These are phyloP conservation scores for Apamea sordens DNA, from an alignment of 2,888 invertebrate genomes.

Conservation along the genomic window DNA sequence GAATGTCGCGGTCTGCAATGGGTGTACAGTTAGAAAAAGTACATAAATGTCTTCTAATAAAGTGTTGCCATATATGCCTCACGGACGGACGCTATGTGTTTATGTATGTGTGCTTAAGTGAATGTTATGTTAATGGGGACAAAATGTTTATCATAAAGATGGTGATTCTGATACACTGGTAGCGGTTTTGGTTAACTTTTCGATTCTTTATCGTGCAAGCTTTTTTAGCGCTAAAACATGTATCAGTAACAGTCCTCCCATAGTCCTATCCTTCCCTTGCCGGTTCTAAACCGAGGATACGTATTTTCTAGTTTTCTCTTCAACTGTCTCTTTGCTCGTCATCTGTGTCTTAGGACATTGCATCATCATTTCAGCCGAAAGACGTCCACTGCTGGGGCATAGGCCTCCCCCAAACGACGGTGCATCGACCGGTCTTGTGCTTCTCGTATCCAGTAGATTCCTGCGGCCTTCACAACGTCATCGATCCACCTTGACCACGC, in stretches of 20 bases:
- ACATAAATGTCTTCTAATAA: constrained; percentile 60
- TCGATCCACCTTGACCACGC: neutral
- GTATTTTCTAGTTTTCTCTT: neutral
- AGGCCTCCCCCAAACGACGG: neutral
- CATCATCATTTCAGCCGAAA: neutral
- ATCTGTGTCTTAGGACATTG: neutral
- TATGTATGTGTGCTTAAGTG: constrained; percentile 62
- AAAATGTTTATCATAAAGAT: constrained; percentile 57
- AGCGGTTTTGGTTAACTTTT: constrained; percentile 24
- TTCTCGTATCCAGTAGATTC: neutral
- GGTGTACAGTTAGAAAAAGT: constrained; percentile 67
- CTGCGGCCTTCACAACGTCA: neutral
- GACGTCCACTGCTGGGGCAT: neutral
- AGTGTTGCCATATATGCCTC: constrained; percentile 66
- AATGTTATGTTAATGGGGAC: constrained; percentile 64
- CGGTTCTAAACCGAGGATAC: neutral
- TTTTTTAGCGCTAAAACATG: neutral
- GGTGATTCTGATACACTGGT: constrained; percentile 32
- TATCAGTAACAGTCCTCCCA: neutral
- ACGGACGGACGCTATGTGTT: constrained; percentile 45
- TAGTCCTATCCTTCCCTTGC: neutral
- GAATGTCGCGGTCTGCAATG: constrained; percentile 66
- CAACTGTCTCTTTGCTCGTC: neutral
- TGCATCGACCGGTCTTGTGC: neutral
- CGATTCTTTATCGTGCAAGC: neutral